Evolutionary conservation across 2,113 vertebrate species (phyloP).

Genomic region (Penelope pileata): DNA sequence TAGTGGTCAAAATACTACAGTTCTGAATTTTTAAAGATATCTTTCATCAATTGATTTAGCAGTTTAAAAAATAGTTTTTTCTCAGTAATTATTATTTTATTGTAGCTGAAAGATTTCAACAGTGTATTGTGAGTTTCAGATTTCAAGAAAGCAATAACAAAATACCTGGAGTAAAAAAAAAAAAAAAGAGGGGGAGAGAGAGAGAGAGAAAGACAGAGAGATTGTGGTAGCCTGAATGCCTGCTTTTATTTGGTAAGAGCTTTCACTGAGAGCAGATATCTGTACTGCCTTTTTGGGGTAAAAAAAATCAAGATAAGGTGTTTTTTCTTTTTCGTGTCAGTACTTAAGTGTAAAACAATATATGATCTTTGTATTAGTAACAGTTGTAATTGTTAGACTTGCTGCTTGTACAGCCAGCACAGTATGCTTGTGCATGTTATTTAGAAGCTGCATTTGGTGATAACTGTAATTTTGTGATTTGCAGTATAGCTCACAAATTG

Average conservation of each 20-base stretch:
- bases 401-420: neutral
- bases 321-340: neutral
- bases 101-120: neutral
- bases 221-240: fast-evolving
- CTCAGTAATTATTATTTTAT: neutral
- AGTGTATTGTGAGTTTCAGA: neutral
- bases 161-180: neutral
- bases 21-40: neutral
- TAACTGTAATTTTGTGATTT: neutral
- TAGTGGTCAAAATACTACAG: neutral
- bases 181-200: too few relatives aligned
- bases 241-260: neutral
- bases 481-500: neutral
- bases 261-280: neutral
- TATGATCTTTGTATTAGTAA: neutral
- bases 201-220: too few relatives aligned
- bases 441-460: neutral
- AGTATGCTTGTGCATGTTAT: neutral
- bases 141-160: neutral
- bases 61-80: neutral
- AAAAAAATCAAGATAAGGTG: neutral
- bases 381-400: neutral
- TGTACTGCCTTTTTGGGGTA: fast-evolving
- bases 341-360: neutral
- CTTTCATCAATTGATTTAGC: neutral